Percentiles rank a stretch among this genome's conserved stretches.
These are phyloP conservation scores for Perca schrenkii DNA, from an alignment of 2,113 vertebrate species.

Conservation along the genomic window DNA sequence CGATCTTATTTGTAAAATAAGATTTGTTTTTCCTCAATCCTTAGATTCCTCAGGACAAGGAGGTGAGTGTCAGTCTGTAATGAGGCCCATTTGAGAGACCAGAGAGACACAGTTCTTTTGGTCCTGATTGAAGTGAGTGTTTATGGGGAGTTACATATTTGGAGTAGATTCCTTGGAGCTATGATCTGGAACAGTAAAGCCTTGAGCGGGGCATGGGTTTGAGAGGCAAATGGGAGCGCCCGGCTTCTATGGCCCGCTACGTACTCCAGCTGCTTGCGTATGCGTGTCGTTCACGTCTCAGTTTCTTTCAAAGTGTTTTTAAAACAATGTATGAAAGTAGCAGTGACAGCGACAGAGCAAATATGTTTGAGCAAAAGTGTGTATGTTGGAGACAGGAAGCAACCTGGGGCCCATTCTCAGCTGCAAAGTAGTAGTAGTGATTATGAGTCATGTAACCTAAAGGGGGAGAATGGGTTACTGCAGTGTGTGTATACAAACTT, in stretches of 20 bases:
- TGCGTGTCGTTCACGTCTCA: neutral
- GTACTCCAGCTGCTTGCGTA: neutral
- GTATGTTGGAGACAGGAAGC: constrained; percentile 62
- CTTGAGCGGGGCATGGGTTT: constrained; percentile 13
- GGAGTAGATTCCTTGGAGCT: constrained; percentile 59
- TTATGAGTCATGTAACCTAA: constrained; percentile 2
- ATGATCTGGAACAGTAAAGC: constrained; percentile 58
- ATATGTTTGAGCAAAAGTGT: constrained; percentile 27
- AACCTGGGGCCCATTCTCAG: constrained; percentile 52
- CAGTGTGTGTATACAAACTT: constrained; percentile 2
- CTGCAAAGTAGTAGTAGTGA: constrained; percentile 59
- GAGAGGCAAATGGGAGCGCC: constrained; percentile 14
- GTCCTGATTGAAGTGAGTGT: constrained; percentile 1
- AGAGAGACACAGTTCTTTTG: constrained; percentile 1
- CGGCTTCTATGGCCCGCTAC: neutral
- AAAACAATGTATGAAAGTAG: neutral
- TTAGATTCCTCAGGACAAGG: constrained; percentile 6
- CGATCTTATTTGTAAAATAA: neutral
- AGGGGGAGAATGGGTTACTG: neutral
- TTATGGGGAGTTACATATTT: constrained; percentile 4
- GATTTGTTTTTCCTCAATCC: neutral
- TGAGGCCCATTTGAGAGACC: constrained; percentile 3
- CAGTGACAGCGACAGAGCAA: constrained; percentile 2
- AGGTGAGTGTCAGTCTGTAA: constrained; percentile 14
- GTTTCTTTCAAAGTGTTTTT: neutral